Conservation (phyloP, 1,140 invertebrate species). For the Armadillidium nasatum region DNA sequence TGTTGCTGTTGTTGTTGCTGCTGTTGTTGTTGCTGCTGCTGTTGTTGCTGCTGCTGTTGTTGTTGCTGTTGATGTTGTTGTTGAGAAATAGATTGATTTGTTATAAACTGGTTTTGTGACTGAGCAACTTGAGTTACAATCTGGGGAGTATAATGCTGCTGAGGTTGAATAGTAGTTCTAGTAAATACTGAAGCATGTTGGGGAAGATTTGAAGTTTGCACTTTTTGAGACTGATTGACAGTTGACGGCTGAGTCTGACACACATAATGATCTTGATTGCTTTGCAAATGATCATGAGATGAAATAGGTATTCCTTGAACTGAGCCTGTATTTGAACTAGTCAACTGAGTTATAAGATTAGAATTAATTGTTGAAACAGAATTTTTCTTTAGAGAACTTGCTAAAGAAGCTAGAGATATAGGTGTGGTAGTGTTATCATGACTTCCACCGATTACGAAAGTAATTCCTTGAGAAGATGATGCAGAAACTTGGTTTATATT, state of each 20-base stretch:
- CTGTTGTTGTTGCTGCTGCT: slow-evolving; percentile 25
- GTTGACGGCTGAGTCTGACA: background rate
- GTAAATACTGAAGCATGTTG: background rate
- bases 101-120: background rate
- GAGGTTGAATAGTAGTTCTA: background rate
- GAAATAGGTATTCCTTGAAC: background rate
- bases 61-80: background rate
- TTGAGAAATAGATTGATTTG: background rate
- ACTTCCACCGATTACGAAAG: slow-evolving; percentile 38
- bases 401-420: slow-evolving; percentile 33
- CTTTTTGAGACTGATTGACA: background rate
- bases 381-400: slow-evolving; percentile 37
- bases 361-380: slow-evolving; percentile 7
- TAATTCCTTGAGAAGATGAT: slow-evolving; percentile 35
- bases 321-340: background rate
- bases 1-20: slow-evolving; percentile 27
- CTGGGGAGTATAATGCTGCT: background rate
- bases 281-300: background rate
- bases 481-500: background rate
- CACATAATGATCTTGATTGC: background rate
- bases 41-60: slow-evolving; percentile 13
- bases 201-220: background rate
- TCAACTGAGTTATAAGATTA: slow-evolving; percentile 2
- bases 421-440: slow-evolving; percentile 30
- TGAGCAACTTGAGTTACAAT: background rate